These are phyloP conservation scores for Dicycla oo DNA, from an alignment of 2,888 invertebrate genomes.

Conservation along the genomic window DNA sequence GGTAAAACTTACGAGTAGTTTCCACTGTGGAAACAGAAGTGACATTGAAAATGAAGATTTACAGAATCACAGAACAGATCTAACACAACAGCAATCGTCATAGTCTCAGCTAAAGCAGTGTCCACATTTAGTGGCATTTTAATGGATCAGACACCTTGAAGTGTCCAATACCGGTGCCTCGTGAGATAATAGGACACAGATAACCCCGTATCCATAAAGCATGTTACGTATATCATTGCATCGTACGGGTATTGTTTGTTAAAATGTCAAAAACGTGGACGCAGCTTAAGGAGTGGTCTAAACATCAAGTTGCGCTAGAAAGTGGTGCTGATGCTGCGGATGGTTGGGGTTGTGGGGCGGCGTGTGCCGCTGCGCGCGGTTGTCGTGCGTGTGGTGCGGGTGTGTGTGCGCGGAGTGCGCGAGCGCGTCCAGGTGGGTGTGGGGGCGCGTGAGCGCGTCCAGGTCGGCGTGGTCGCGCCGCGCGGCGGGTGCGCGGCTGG, in stretches of 20 bases:
- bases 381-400: constrained; percentile 40
- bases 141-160: background rate
- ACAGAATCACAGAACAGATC: background rate
- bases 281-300: constrained; percentile 6
- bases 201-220: background rate
- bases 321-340: constrained; percentile 53
- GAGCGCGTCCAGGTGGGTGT: constrained; percentile 55
- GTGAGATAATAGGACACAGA: background rate
- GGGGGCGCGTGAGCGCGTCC: constrained; percentile 82
- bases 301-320: constrained; percentile 52
- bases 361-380: constrained; percentile 28
- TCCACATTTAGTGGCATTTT: background rate
- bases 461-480: constrained; percentile 45
- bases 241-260: background rate
- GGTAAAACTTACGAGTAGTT: constrained; percentile 14
- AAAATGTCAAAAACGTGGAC: background rate
- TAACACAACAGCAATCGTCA: background rate
- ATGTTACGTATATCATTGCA: too few species aligned
- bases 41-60: background rate
- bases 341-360: constrained; percentile 40
- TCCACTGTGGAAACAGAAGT: constrained; percentile 1
- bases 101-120: background rate
- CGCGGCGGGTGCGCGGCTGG: constrained; percentile 75
- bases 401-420: constrained; percentile 75
- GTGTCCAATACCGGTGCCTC: too few species aligned